These are phyloP conservation scores for Phaethornis superciliosus DNA, from an alignment of 2,113 vertebrate species.

Conservation along the genomic window DNA sequence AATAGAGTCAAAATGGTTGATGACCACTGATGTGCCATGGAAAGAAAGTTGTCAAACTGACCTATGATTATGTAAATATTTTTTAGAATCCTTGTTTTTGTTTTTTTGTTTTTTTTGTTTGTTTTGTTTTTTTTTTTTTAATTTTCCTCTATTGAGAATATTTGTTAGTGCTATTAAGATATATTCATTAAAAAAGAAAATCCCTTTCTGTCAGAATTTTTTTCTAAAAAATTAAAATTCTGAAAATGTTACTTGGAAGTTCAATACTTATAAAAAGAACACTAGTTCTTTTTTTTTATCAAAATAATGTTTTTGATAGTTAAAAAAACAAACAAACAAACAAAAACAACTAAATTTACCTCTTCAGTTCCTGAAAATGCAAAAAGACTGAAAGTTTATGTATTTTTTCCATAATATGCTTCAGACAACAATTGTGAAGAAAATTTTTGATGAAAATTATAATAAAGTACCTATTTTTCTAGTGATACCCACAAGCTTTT, in stretches of 20 bases:
- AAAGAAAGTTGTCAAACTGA: not conserved
- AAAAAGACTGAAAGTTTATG: not conserved
- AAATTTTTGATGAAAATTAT: not conserved
- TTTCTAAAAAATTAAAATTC: not conserved
- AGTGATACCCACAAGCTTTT: slow-evolving; percentile 12
- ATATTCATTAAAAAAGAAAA: not conserved
- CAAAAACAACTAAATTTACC: not conserved
- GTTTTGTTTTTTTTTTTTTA: not conserved
- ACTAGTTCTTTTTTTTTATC: not conserved
- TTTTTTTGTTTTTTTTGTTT: not conserved
- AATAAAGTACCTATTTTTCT: not conserved
- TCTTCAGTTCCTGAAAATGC: not conserved
- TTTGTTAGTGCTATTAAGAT: not conserved
- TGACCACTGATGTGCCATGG: not conserved
- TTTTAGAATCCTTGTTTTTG: not conserved
- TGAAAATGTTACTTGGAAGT: not conserved
- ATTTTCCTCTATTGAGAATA: not conserved
- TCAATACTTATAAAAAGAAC: not conserved
- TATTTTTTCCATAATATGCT: not conserved
- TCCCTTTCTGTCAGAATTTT: not conserved
- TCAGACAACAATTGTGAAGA: not conserved
- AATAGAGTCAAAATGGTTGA: not conserved
- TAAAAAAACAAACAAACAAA: not conserved
- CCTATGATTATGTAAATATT: not conserved
- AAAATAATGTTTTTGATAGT: not conserved